A percentile compares a stretch with the other conserved stretches of the same genome.
phyloP scores from a whole-genome alignment of 2,113 vertebrate genomes.

The Ia io region DNA sequence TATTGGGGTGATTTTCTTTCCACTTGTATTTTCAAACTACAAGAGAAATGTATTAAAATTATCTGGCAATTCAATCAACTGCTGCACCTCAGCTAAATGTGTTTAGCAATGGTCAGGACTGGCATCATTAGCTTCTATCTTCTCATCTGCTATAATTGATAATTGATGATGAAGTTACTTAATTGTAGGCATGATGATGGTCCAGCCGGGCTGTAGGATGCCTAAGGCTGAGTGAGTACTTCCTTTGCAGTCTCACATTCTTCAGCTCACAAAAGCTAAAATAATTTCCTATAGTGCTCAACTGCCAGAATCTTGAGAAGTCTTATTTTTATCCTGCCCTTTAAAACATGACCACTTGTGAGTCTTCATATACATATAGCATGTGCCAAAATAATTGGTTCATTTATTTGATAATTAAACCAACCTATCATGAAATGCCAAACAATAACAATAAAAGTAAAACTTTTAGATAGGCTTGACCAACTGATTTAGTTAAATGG shows the following conservation, averaged over 20 bases:
- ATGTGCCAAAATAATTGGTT: background rate
- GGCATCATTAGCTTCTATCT: constrained; percentile 45
- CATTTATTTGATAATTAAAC: constrained; percentile 12
- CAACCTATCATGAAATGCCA: background rate
- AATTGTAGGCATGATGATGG: background rate
- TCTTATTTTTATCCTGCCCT: background rate
- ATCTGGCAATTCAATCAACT: background rate
- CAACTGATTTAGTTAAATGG: background rate
- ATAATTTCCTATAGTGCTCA: background rate
- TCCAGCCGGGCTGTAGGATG: background rate
- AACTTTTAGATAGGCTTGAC: background rate
- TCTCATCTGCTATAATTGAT: constrained; percentile 52
- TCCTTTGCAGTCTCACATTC: background rate
- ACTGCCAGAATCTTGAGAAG: background rate
- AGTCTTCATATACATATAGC: background rate
- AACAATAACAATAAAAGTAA: background rate
- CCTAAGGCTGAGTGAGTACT: background rate
- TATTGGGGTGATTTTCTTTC: background rate
- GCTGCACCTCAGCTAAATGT: constrained; percentile 23
- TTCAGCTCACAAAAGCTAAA: background rate
- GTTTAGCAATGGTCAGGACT: constrained; percentile 32
- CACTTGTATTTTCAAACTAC: constrained; percentile 27
- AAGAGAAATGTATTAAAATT: constrained; percentile 13
- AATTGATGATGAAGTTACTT: constrained; percentile 41
- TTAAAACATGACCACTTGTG: background rate